Percentiles rank a stretch among this genome's conserved stretches.
These are phyloP conservation scores for Sinodicranocentrus sp. DNA, from an alignment of 2,888 invertebrate genomes.

Conservation along the genomic window DNA sequence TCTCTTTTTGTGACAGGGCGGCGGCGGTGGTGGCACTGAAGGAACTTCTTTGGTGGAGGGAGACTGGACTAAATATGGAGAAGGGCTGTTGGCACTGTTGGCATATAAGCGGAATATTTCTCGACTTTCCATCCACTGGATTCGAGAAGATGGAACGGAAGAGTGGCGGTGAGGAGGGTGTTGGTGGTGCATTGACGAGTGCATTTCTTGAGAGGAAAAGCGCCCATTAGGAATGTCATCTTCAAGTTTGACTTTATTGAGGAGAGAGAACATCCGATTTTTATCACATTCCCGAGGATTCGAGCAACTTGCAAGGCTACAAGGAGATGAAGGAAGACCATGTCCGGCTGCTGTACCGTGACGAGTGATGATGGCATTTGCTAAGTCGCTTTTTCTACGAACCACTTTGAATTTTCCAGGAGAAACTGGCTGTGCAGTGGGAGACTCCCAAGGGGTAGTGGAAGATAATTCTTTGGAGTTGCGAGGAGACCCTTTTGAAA, in stretches of 20 bases:
- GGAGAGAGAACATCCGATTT: slow-evolving; percentile 4
- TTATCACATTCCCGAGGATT: slow-evolving; percentile 66
- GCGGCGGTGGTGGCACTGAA: slow-evolving; percentile 63
- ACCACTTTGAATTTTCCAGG: slow-evolving; percentile 70
- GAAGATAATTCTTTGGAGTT: slow-evolving; percentile 28
- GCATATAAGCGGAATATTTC: slow-evolving; percentile 75
- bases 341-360: slow-evolving; percentile 3
- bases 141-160: slow-evolving; percentile 15
- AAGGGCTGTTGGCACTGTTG: slow-evolving; percentile 28
- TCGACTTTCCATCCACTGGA: slow-evolving; percentile 75
- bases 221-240: too few relatives aligned
- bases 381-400: slow-evolving; percentile 75
- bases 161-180: slow-evolving; percentile 24
- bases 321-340: slow-evolving; percentile 13
- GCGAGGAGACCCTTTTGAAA: slow-evolving; percentile 19
- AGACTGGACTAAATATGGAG: slow-evolving; percentile 15
- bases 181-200: slow-evolving; percentile 14
- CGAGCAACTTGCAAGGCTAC: slow-evolving; percentile 30
- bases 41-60: slow-evolving; percentile 25
- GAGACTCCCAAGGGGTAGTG: neutral
- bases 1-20: slow-evolving; percentile 71
- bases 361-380: slow-evolving; percentile 69
- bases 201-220: slow-evolving; percentile 29
- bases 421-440: neutral
- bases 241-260: too few relatives aligned